Conservation (phyloP, 2,797 vertebrate genomes). For the Chaetophractus vellerosus region DNA sequence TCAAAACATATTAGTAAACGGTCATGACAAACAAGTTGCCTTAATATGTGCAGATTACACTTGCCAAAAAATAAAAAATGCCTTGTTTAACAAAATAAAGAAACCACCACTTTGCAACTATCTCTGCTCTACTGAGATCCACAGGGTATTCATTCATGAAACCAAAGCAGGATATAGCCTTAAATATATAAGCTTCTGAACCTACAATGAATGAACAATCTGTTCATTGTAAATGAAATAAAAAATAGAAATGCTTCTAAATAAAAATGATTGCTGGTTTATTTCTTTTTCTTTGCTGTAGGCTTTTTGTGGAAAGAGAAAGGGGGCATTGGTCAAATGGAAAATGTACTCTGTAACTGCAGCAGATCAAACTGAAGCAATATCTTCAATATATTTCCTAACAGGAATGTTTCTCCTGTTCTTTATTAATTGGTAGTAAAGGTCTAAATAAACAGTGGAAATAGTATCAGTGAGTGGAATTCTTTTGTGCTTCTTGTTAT, state of each 20-base stretch:
- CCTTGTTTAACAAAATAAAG: not conserved
- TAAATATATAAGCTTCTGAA: slow-evolving; percentile 30
- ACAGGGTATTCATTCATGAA: not conserved
- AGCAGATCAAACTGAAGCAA: slow-evolving; percentile 37
- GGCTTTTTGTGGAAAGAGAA: not conserved
- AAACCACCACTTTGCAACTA: not conserved
- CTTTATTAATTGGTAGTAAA: slow-evolving; percentile 46
- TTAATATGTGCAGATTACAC: slow-evolving; percentile 15
- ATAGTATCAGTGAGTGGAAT: not conserved
- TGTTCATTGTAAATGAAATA: slow-evolving; percentile 67
- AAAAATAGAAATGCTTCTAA: slow-evolving; percentile 56
- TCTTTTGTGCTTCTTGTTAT: slow-evolving; percentile 3
- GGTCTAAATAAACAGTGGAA: slow-evolving; percentile 54
- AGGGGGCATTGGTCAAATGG: slow-evolving; percentile 26
- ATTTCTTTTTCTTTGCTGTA: slow-evolving; percentile 31
- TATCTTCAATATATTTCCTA: not conserved
- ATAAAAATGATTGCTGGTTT: not conserved
- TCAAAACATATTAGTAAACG: slow-evolving; percentile 1
- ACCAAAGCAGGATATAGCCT: slow-evolving; percentile 28
- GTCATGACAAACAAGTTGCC: not conserved
- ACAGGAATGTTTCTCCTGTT: not conserved
- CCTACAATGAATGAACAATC: slow-evolving; percentile 4
- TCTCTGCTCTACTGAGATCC: slow-evolving; percentile 40
- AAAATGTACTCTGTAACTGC: slow-evolving; percentile 40
- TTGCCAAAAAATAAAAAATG: slow-evolving; percentile 27